Conservation (phyloP, 64 coral and sea anemone genomes). For the Pocillopora damicornis region DNA sequence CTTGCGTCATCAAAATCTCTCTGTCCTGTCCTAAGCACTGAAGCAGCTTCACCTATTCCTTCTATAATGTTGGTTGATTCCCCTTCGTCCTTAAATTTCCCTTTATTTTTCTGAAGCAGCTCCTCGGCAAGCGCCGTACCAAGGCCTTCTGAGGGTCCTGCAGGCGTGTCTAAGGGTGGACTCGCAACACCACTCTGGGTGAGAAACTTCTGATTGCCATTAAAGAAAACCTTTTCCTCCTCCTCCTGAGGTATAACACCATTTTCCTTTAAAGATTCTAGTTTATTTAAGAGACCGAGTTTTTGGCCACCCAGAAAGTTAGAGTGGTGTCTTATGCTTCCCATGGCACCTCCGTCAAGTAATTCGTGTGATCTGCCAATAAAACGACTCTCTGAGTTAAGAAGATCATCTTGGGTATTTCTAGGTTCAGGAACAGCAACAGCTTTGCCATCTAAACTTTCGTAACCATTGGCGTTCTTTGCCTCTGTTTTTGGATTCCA, state of each 20-base stretch:
- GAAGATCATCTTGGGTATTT: not conserved
- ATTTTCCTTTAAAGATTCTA: slow-evolving; percentile 15
- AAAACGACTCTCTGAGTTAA: not conserved
- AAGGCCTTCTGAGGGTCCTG: slow-evolving; percentile 11
- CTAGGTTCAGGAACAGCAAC: slow-evolving; percentile 13
- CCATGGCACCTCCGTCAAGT: not conserved
- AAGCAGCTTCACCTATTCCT: not conserved
- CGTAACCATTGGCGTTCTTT: not conserved
- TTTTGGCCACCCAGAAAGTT: not conserved
- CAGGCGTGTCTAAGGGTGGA: not conserved
- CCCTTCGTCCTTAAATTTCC: not conserved
- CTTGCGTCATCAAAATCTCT: not conserved
- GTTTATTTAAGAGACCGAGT: not conserved
- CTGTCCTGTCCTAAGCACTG: not conserved
- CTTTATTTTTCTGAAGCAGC: slow-evolving; percentile 23
- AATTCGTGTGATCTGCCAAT: not conserved
- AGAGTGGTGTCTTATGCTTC: not conserved
- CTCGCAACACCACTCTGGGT: not conserved
- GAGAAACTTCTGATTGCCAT: not conserved
- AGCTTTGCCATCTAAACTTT: slow-evolving; percentile 31
- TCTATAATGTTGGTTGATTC: slow-evolving; percentile 22
- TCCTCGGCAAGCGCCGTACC: slow-evolving; percentile 23
- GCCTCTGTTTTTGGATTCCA: slow-evolving; percentile 23
- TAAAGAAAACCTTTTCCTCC: slow-evolving; percentile 18
- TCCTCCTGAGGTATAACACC: slow-evolving; percentile 4